phyloP scores from a whole-genome alignment of 1,140 invertebrate genomes.

The Rhopalosiphum maidis region DNA sequence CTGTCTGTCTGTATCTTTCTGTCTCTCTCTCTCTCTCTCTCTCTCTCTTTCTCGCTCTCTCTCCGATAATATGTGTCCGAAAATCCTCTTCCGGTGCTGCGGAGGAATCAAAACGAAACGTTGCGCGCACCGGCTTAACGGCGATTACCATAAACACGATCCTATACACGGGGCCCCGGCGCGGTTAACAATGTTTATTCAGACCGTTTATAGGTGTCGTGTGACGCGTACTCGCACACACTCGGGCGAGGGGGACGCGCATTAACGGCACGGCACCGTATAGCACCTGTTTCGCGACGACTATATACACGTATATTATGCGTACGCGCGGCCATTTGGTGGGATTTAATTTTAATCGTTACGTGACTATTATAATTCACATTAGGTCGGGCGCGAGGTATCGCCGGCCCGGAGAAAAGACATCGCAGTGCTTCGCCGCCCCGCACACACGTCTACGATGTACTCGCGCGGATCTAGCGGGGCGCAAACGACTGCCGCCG shows the following conservation, averaged over 20 bases:
- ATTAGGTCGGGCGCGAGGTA: constrained; percentile 14
- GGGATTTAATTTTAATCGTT: constrained; percentile 49
- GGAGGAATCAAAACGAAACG: constrained; percentile 2
- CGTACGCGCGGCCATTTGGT: neutral
- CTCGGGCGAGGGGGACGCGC: neutral
- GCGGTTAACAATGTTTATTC: constrained; percentile 40
- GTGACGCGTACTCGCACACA: neutral
- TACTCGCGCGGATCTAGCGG: neutral
- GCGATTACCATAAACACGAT: constrained; percentile 54
- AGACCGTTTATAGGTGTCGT: constrained; percentile 9
- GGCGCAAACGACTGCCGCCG: neutral
- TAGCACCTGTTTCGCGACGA: constrained; percentile 39
- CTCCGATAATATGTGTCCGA: constrained; percentile 42
- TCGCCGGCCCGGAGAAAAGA: constrained; percentile 3
- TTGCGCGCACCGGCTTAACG: constrained; percentile 42
- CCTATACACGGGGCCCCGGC: neutral
- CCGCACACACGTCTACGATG: neutral
- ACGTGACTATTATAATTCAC: constrained; percentile 51
- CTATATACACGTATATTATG: neutral
- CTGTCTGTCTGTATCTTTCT: neutral
- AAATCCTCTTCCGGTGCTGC: constrained; percentile 12
- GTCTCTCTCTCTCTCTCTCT: neutral
- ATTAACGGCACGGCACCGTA: neutral
- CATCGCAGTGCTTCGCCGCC: neutral
- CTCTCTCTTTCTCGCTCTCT: neutral